These are phyloP conservation scores for Rhegmatorhina hoffmannsi DNA, from an alignment of 2,113 vertebrate genomes.

Conservation along the genomic window DNA sequence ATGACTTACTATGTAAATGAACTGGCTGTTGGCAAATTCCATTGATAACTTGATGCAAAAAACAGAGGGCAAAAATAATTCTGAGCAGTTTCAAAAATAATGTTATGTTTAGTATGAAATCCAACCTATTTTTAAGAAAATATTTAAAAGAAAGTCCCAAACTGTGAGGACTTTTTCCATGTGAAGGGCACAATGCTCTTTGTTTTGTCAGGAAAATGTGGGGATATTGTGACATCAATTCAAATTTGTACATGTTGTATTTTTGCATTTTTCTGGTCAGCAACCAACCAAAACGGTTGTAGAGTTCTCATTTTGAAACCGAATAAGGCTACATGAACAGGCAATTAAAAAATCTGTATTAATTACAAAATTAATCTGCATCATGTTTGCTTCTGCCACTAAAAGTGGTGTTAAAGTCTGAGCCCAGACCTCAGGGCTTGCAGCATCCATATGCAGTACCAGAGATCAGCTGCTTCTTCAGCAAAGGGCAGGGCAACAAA, in stretches of 20 bases:
- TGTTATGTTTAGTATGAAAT: not conserved
- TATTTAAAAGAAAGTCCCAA: not conserved
- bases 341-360: not conserved
- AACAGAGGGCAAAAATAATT: not conserved
- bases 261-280: not conserved
- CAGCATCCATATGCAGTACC: not conserved
- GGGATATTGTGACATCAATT: not conserved
- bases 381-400: not conserved
- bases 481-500: not conserved
- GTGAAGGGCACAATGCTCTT: fast-evolving
- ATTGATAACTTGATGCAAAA: not conserved
- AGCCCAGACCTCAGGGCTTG: not conserved
- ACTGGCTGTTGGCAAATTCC: not conserved
- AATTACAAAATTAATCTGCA: not conserved
- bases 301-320: not conserved
- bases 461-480: not conserved
- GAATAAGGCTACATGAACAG: not conserved
- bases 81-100: not conserved
- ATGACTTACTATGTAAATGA: not conserved
- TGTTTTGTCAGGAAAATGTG: fast-evolving
- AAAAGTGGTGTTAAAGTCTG: not conserved
- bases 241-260: not conserved
- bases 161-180: fast-evolving
- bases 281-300: not conserved
- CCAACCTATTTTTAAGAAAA: not conserved